Conservation (phyloP, 2,113 vertebrate genomes). For the Eulemur macaco region DNA sequence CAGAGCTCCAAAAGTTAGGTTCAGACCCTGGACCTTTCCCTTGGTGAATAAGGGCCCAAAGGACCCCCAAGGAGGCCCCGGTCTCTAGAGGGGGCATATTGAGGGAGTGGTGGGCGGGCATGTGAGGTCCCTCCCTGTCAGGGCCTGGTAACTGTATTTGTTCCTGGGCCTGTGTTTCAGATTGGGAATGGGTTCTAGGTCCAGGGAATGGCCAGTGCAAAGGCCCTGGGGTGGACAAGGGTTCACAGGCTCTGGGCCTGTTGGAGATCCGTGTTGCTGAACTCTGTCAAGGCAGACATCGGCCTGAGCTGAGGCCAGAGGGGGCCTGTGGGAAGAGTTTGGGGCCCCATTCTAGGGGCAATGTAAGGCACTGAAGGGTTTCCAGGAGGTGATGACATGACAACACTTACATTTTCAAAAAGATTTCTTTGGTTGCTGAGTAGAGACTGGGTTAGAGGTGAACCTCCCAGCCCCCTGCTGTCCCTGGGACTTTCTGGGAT, state of each 20-base stretch:
- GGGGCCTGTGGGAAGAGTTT: not conserved
- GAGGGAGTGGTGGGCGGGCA: not conserved
- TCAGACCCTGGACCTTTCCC: not conserved
- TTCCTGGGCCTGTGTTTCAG: not conserved
- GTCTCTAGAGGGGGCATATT: not conserved
- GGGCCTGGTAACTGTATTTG: no score
- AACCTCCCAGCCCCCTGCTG: not conserved
- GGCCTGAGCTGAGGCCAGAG: not conserved
- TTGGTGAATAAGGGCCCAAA: not conserved
- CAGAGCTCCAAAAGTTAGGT: not conserved
- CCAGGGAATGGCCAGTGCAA: not conserved
- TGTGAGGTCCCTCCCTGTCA: fast-evolving
- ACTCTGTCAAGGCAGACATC: not conserved
- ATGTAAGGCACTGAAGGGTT: fast-evolving
- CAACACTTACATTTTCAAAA: not conserved
- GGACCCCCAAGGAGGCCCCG: no score
- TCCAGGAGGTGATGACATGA: not conserved
- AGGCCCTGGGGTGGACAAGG: not conserved
- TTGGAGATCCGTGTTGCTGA: not conserved
- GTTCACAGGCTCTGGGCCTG: not conserved
- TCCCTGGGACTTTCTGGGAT: not conserved
- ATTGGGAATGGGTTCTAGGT: not conserved
- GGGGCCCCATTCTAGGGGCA: fast-evolving
- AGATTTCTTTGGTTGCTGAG: not conserved
- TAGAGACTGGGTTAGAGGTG: not conserved